Base-by-base conservation (phyloP, 2,888 invertebrate species). In the Rosalia funebris region DNA sequence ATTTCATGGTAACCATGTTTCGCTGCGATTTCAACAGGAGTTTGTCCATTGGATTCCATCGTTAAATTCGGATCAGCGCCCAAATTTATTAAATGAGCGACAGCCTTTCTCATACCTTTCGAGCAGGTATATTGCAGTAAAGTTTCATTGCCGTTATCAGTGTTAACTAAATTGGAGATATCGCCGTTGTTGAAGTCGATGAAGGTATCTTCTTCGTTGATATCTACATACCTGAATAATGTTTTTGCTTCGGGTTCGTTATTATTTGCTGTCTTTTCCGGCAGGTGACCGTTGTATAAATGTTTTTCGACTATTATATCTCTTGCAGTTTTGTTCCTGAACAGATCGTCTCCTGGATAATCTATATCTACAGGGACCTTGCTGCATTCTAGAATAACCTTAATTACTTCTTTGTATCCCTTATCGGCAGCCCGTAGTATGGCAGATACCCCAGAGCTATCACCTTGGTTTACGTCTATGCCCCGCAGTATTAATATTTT, bases 1-100 rank as follows among this genome's bases (percentile, higher is more conserved):
- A 88, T 85, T 75, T 83, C 82, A 34, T 80, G 75, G 67, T 82
- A 84, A 1, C 89, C 90, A 71, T 84, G 84, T 48, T 84, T 83
- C 42, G 89, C 86, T 37, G 90, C 88, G 44, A 88, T 82, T 63
- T 86, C 86, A 9, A 90, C 82, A 9, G 90, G 85, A 42, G 84
- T 82, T 55, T 75, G 79, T 12, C 77, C 79, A 59, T 86, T 85
- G 62, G 84, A 84, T 11, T 82, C 76, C 59, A 83, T 82, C 20
- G 81, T 81, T 56, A 81, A 80, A 69, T 85, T 84, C 5, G 86
- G 81, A 75, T 87, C 84, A 10, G 85, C 84, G 17, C 84, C 72
- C 7, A 82, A 81, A 15, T 80, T 77, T 7, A 90, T 70, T 57
- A 90, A 78, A 48, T 81, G 78, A 48, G 78, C 75, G 0, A 87